A percentile compares a stretch with the other conserved stretches of the same genome.
Evolutionary conservation across 2,797 vertebrate genomes (phyloP).

Genomic region (Alauda arvensis): DNA sequence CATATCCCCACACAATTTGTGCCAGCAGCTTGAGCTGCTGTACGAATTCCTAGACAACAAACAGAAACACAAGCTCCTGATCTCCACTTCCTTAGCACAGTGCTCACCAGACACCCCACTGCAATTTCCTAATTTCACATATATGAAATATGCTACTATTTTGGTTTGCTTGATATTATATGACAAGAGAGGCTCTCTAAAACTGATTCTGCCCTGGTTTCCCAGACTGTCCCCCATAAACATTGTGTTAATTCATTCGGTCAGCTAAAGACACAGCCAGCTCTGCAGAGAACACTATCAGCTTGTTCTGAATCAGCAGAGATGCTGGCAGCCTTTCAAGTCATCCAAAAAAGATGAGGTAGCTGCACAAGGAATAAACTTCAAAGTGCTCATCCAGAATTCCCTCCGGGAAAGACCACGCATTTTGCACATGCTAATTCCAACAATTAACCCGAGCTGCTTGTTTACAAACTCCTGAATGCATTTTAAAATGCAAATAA

Average conservation of each 20-base stretch:
- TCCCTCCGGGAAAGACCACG: background rate
- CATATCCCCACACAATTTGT: background rate
- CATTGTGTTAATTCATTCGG: conserved; percentile 24
- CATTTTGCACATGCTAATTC: background rate
- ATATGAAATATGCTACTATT: background rate
- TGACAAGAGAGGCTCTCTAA: background rate
- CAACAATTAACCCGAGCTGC: background rate
- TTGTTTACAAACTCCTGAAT: background rate
- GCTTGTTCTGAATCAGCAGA: conserved; percentile 46
- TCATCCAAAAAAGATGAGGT: background rate
- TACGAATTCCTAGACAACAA: background rate
- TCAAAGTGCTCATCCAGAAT: background rate
- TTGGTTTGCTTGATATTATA: background rate
- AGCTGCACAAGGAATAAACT: conserved; percentile 16
- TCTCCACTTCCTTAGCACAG: background rate
- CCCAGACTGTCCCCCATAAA: background rate
- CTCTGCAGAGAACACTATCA: conserved; percentile 50
- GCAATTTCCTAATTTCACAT: background rate
- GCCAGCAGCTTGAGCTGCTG: background rate
- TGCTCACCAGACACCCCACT: fast-evolving
- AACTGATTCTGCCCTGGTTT: background rate
- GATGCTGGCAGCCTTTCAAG: conserved; percentile 38
- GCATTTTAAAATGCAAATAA: background rate
- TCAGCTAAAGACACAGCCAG: conserved; percentile 2
- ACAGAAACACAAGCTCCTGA: background rate